Conservation (phyloP, 2,113 vertebrate species). For the Charadrius vociferus region DNA sequence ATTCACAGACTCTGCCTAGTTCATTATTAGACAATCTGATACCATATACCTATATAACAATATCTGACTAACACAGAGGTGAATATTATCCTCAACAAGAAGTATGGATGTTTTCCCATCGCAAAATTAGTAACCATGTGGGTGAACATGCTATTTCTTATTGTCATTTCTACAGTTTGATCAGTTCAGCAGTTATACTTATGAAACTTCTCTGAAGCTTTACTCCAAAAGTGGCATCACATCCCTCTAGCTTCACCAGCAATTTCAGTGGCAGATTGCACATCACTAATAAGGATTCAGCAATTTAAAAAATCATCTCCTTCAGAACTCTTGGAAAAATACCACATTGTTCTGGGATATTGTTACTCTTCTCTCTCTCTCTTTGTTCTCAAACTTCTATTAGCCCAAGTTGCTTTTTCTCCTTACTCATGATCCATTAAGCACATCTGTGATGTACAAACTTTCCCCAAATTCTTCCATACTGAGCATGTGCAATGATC, state of each 20-base stretch:
- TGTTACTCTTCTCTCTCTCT: fast-evolving
- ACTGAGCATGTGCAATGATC: neutral
- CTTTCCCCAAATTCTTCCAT: neutral
- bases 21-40: neutral
- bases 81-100: neutral
- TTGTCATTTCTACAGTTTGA: neutral
- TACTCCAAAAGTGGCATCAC: neutral
- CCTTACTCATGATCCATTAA: neutral
- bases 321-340: neutral
- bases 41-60: neutral
- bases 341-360: neutral
- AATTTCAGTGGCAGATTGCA: neutral
- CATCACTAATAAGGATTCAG: neutral
- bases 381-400: neutral
- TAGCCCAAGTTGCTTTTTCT: neutral
- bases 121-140: neutral
- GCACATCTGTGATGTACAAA: fast-evolving
- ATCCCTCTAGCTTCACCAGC: neutral
- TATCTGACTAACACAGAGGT: neutral
- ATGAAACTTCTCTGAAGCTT: neutral
- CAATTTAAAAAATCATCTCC: neutral
- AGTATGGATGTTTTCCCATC: neutral
- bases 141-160: neutral
- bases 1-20: neutral
- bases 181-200: neutral